Percentiles rank a stretch among this genome's conserved stretches.
Conservation (phyloP, 2,113 vertebrate genomes). For the Oreochromis aureus region DNA sequence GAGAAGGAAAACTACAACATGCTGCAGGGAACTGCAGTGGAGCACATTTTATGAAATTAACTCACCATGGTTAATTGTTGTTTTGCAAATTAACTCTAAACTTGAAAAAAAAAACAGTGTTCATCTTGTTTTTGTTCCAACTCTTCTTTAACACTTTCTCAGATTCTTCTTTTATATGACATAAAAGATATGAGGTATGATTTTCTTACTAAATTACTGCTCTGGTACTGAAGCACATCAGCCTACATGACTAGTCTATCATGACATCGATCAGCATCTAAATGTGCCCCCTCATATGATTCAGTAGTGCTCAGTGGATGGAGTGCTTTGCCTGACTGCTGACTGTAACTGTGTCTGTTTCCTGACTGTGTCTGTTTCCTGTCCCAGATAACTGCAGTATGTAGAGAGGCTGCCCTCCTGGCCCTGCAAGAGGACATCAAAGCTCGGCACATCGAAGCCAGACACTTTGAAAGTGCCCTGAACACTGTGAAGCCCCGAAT, state of each 20-base stretch:
- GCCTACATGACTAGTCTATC: not conserved
- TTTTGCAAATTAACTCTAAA: not conserved
- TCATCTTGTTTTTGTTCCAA: not conserved
- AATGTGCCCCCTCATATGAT: not conserved
- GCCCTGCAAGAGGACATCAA: slow-evolving; percentile 91
- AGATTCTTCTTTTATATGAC: not conserved
- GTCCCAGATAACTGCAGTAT: slow-evolving; percentile 87
- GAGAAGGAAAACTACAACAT: not conserved
- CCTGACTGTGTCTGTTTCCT: slow-evolving; percentile 60
- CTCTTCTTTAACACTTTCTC: not conserved
- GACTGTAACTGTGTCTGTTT: slow-evolving; percentile 56
- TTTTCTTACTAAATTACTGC: not conserved
- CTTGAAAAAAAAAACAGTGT: not conserved
- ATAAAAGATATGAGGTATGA: not conserved
- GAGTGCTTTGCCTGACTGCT: slow-evolving; percentile 16
- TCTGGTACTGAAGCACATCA: not conserved
- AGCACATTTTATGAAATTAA: not conserved
- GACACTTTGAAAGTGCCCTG: slow-evolving; percentile 83
- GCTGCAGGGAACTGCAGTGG: not conserved
- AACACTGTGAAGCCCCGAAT: slow-evolving; percentile 81
- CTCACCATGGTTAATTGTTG: not conserved
- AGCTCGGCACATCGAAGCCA: slow-evolving; percentile 66
- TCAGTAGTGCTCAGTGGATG: not conserved
- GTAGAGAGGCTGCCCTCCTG: slow-evolving; percentile 88
- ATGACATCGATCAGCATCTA: not conserved